Evolutionary conservation across 2,797 vertebrate genomes (phyloP), one percentile per base, ranked within the genome.

Genomic region (Lophius americanus): DNA sequence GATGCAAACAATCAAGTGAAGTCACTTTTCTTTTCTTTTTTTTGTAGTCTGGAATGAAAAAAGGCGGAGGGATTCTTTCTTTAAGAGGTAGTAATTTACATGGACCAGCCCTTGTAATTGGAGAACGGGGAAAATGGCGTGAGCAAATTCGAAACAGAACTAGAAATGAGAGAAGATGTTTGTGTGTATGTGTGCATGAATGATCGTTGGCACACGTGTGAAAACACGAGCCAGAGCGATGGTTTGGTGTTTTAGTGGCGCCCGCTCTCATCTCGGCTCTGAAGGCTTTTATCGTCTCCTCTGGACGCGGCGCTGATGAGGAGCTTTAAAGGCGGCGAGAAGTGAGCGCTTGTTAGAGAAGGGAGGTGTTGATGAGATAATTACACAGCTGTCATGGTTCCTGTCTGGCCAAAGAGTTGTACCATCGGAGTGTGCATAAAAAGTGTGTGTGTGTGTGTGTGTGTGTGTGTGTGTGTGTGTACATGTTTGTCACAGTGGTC

Each of bases 351-450:
- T 85, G 83, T 88, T 81, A 88, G 86, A 72, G 51, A 49, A 75
- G 61, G 71, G 83, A 88, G 79, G 83, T 88, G 88, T 87, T 90
- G 88, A 88, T 88, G 83, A 88, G 84, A 86, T 90, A 86, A 89
- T 91, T 90, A 88, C 84, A 84, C 75, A 83, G 78, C 86, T 87
- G 88, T 84, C 88, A 85, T 58, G 7, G 75, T 76, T 69, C 48
- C 78, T 63, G 81, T 85, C 79, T 86, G 47, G 74, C 69, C 73
- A 61, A 33, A 81, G 63, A 78, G 75, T 66, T 57, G 60, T 35
- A 43, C 64, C 70, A 65, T 82, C 68, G 60, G 4, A 48, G 60
- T 65, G 67, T 59, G n/a, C 23, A 23, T 23, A 23, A 23, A 23
- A 23, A 35, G 52, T 52, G 36, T 67, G 51, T 57, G 71, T 51